phyloP scores from a whole-genome alignment of 2,888 invertebrate genomes.

The Dicranocentrus wangi region DNA sequence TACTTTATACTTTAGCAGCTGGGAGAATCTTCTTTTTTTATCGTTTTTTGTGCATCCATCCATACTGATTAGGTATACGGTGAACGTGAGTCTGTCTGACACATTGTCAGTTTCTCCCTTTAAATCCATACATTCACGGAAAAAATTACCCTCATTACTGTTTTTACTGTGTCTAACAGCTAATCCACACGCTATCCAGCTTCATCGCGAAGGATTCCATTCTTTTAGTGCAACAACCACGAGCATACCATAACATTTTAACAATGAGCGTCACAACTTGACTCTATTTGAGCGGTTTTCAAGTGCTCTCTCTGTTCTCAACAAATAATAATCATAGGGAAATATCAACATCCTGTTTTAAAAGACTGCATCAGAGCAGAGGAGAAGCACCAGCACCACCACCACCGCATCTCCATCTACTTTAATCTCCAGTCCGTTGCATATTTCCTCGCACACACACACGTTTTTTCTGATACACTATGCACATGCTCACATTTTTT shows the following conservation, averaged over 20 bases:
- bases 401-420: not conserved
- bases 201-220: not conserved
- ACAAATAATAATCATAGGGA: constrained; percentile 29
- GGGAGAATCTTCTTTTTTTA: not conserved
- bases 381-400: not conserved
- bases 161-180: constrained; percentile 31
- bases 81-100: not conserved
- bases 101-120: constrained; percentile 36
- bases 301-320: not conserved
- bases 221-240: too few species aligned
- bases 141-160: constrained; percentile 43
- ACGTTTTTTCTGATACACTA: constrained; percentile 25
- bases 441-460: constrained; percentile 34
- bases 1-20: too few species aligned
- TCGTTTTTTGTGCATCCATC: constrained; percentile 1
- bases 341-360: constrained; percentile 54
- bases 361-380: constrained; percentile 14
- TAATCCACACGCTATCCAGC: constrained; percentile 3
- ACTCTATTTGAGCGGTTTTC: not conserved
- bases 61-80: not conserved
- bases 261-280: not conserved
- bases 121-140: constrained; percentile 20
- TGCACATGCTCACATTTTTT: too few species aligned
- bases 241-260: constrained; percentile 2
- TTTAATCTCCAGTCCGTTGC: constrained; percentile 25